A percentile compares a stretch with the other conserved stretches of the same genome.
These are phyloP conservation scores for Pseudotriccus pelzelni DNA, from an alignment of 2,797 vertebrate genomes.

Conservation along the genomic window DNA sequence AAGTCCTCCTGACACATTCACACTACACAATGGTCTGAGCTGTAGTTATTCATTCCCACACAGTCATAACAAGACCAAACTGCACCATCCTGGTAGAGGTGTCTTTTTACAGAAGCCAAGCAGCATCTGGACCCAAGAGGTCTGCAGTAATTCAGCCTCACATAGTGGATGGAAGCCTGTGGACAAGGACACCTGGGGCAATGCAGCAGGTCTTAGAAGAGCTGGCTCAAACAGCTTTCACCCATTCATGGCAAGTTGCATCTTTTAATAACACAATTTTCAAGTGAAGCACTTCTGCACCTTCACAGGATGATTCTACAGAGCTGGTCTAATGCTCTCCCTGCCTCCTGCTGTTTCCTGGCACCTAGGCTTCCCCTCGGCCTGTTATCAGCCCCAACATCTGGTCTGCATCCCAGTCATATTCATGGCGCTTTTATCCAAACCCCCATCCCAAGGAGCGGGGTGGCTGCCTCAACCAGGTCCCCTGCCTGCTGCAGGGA, in stretches of 20 bases:
- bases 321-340: neutral
- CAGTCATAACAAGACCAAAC: neutral
- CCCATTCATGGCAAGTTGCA: neutral
- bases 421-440: neutral
- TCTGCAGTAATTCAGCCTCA: neutral
- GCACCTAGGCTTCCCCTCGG: neutral
- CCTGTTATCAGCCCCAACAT: neutral
- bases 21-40: neutral
- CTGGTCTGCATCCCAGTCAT: neutral
- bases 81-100: neutral
- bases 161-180: neutral
- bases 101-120: neutral
- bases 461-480: neutral
- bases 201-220: neutral
- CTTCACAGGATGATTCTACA: neutral
- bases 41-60: neutral
- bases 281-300: neutral
- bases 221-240: neutral
- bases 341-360: neutral
- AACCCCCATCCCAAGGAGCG: too few relatives aligned
- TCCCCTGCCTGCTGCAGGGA: neutral
- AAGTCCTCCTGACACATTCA: neutral
- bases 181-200: neutral
- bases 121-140: neutral
- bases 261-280: neutral